Base-by-base conservation (phyloP, 1,140 invertebrate species). In the Agrilus planipennis region DNA sequence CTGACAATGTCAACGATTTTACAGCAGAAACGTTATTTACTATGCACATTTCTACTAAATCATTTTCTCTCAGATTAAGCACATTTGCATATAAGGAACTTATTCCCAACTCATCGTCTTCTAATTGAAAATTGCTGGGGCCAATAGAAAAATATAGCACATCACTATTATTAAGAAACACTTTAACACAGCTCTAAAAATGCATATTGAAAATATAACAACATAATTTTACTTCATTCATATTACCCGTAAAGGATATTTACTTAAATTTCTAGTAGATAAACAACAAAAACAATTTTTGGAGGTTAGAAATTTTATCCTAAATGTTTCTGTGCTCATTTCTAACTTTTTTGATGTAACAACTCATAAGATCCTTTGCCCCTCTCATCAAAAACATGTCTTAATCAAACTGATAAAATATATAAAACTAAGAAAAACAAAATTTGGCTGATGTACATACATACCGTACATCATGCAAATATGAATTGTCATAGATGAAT, bases 221-320 rank as follows among this genome's bases (percentile, higher is more conserved):
- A 23, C 30, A 3, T 34, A 35, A 11, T 52, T 47, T 51, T 50
- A 57, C 54, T 20, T 45, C 48, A n/a, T n/a, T n/a, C n/a, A n/a
- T n/a, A n/a, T n/a, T n/a, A n/a, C n/a, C n/a, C n/a, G n/a, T n/a
- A n/a, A n/a, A n/a, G n/a, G n/a, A n/a, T n/a, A n/a, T 42, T 41
- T 20, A 17, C 34, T 19, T 16, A 34, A 19, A 14, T 11, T n/a
- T 28, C 23, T 46, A 16, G 34, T 22, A 44, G 51, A 52, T 18
- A 57, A 49, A 34, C 43, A 47, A 37, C 53, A 44, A 37, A 57
- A 57, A 44, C 47, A 51, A 40, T 52, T 57, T 50, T 56, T 62
- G 17, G 41, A 50, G 39, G 49, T 46, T 39, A 60, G 36, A 44
- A 54, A 57, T 43, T 57, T 59, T 27, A 62, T 51, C 27, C 31